These are phyloP conservation scores for Erethizon dorsatum DNA, from an alignment of 2,797 vertebrate genomes.

Conservation along the genomic window DNA sequence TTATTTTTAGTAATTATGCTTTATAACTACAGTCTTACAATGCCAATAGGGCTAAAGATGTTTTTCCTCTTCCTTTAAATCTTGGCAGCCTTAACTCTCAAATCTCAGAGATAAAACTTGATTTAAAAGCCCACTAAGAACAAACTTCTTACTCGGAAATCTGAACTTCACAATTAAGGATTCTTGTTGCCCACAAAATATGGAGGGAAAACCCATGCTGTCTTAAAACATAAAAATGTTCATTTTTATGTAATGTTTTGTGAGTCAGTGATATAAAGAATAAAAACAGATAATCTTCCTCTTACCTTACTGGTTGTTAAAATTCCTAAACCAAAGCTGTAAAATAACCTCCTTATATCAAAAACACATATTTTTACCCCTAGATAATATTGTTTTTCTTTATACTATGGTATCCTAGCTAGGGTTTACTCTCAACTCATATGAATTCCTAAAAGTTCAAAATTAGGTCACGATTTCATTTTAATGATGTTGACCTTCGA, in stretches of 20 bases:
- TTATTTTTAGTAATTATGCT: slow-evolving; percentile 52
- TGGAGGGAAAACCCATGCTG: neutral
- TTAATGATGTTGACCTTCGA: neutral
- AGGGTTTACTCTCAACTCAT: slow-evolving; percentile 14
- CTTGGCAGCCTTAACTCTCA: slow-evolving; percentile 63
- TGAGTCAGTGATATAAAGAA: slow-evolving; percentile 40
- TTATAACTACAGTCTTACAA: slow-evolving; percentile 63
- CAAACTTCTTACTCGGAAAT: slow-evolving; percentile 69
- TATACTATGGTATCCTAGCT: neutral
- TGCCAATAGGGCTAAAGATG: slow-evolving; percentile 49
- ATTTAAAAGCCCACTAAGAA: slow-evolving; percentile 69
- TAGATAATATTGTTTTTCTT: slow-evolving; percentile 45
- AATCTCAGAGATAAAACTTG: slow-evolving; percentile 65
- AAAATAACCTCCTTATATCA: slow-evolving; percentile 45
- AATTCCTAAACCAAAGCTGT: neutral
- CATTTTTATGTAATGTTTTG: slow-evolving; percentile 66
- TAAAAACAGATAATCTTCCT: slow-evolving; percentile 18
- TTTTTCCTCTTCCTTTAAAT: slow-evolving; percentile 69
- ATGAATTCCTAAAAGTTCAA: neutral
- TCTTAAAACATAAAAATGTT: slow-evolving; percentile 70
- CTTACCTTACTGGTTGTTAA: slow-evolving; percentile 25
- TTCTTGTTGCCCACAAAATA: slow-evolving; percentile 61
- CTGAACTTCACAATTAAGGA: slow-evolving; percentile 65
- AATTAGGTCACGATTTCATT: slow-evolving; percentile 30
- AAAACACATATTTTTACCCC: slow-evolving; percentile 31